Percentiles rank a stretch among this genome's conserved stretches.
phyloP scores from a whole-genome alignment of 2,113 vertebrate genomes.

The Oryzias melastigma region DNA sequence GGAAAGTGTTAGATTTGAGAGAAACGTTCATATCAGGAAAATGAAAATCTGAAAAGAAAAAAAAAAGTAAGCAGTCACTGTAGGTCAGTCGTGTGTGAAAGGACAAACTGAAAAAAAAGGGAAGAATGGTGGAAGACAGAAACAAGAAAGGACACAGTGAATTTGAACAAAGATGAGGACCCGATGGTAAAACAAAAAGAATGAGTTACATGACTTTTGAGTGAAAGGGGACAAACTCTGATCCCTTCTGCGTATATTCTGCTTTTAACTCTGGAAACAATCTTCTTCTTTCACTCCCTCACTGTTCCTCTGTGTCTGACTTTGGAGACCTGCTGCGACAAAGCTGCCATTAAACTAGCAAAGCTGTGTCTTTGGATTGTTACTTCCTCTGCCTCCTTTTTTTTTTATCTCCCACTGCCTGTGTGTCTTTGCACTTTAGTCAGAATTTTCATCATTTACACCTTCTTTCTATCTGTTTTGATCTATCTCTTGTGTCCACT shows the following conservation, averaged over 20 bases:
- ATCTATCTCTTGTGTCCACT: background rate
- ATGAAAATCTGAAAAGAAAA: too few relatives aligned
- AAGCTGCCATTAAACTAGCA: constrained; percentile 29
- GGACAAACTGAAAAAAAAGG: too few relatives aligned
- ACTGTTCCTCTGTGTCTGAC: constrained; percentile 11
- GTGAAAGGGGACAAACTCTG: constrained; percentile 28
- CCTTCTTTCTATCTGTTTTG: background rate
- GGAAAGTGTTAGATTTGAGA: too few relatives aligned
- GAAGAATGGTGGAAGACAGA: too few relatives aligned
- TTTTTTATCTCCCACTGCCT: constrained; percentile 13
- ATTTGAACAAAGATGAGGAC: background rate
- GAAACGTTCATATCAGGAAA: too few relatives aligned
- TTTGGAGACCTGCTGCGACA: constrained; percentile 31
- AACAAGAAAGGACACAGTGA: too few relatives aligned
- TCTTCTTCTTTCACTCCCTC: background rate
- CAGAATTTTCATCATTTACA: background rate
- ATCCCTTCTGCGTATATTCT: constrained; percentile 10
- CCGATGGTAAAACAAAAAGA: background rate
- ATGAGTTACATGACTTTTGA: constrained; percentile 12
- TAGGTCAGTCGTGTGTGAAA: too few relatives aligned
- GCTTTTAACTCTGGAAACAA: constrained; percentile 25
- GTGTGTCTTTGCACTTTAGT: constrained; percentile 14
- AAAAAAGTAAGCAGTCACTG: too few relatives aligned
- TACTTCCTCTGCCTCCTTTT: constrained; percentile 2
- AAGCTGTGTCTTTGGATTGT: constrained; percentile 19